Conservation (phyloP, 2,113 vertebrate species). For the Chloebia gouldiae region DNA sequence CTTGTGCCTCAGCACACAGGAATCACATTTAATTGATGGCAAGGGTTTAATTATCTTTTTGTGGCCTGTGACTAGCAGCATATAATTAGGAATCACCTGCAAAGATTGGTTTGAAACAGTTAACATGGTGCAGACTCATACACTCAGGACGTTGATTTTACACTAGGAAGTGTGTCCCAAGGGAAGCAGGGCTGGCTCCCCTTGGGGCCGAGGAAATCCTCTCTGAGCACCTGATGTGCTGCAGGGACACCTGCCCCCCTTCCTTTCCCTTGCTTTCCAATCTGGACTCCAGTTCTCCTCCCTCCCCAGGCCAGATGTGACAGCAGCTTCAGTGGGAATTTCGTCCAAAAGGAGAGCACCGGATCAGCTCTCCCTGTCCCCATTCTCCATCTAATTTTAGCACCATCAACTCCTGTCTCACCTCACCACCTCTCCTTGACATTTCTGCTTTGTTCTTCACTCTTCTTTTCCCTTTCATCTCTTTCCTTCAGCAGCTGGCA, state of each 20-base stretch:
- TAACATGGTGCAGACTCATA: background rate
- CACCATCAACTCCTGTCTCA: background rate
- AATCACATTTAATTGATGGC: conserved; percentile 10
- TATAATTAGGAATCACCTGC: conserved; percentile 13
- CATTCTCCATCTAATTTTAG: conserved; percentile 36
- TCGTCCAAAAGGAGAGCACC: background rate
- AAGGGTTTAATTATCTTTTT: conserved; percentile 18
- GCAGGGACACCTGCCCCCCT: background rate
- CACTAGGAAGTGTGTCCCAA: background rate
- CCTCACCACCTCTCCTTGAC: background rate
- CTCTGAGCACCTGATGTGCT: background rate
- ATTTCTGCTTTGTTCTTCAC: conserved; percentile 31
- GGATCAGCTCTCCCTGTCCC: background rate
- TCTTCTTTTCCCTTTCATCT: conserved; percentile 39
- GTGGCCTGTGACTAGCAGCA: background rate
- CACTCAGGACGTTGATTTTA: background rate
- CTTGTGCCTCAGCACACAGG: background rate
- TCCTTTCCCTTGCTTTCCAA: background rate
- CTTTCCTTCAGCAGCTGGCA: background rate
- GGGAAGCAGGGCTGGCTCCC: background rate
- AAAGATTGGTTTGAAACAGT: conserved; percentile 53
- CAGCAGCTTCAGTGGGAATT: background rate
- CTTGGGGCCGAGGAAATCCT: background rate
- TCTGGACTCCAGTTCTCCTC: background rate
- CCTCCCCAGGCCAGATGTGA: background rate